A percentile compares a stretch with the other conserved stretches of the same genome.
Conservation (phyloP, 1,140 invertebrate genomes). For the Chrysopa pallens region DNA sequence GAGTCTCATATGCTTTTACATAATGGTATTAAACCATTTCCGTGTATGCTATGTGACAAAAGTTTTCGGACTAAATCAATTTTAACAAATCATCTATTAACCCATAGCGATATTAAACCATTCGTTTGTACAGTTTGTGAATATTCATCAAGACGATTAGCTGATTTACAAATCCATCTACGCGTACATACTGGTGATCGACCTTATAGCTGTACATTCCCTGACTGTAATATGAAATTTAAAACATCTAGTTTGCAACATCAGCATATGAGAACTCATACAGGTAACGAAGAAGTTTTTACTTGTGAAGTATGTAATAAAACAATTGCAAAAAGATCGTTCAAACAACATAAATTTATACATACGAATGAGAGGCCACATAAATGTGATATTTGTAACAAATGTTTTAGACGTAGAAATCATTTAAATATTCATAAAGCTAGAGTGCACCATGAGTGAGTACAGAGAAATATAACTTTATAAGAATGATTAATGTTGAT, state of each 20-base stretch:
- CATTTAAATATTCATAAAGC: constrained; percentile 11
- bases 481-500: no score
- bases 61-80: constrained; percentile 42
- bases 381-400: constrained; percentile 9
- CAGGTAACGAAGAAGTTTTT: constrained; percentile 48
- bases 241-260: constrained; percentile 14
- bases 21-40: constrained; percentile 23
- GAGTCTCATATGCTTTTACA: constrained; percentile 7
- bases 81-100: constrained; percentile 24
- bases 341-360: constrained; percentile 12
- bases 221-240: constrained; percentile 20
- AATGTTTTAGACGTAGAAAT: constrained; percentile 9
- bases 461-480: no score
- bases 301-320: constrained; percentile 50
- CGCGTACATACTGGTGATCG: constrained; percentile 28
- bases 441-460: no score
- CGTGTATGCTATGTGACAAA: constrained; percentile 23
- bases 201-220: constrained; percentile 31
- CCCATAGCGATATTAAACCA: constrained; percentile 19
- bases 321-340: constrained; percentile 26
- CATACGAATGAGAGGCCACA: constrained; percentile 9
- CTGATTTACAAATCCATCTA: constrained; percentile 20
- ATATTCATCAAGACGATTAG: not conserved
- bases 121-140: constrained; percentile 14
- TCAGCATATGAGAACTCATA: constrained; percentile 36